Base-by-base conservation (phyloP, 2,888 invertebrate genomes). In the Epinotia brunnichana region DNA sequence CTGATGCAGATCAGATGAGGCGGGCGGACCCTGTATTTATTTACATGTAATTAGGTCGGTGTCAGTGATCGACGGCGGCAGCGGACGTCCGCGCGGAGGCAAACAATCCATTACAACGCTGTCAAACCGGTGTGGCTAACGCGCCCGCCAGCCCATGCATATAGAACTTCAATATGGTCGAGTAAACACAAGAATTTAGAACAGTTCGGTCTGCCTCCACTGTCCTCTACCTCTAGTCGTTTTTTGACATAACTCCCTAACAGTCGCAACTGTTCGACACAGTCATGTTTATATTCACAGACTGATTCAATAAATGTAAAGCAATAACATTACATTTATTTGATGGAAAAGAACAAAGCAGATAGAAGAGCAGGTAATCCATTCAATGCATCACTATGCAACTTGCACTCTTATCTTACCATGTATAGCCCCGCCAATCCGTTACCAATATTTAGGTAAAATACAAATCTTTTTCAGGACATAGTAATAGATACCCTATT, bases 371-470 rank as follows among this genome's bases (percentile, higher is more conserved):
- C 79, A 81, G 48, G 88, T 89, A 91, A 91, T 91, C 89, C 90
- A 88, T 90, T 90, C 90, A 88, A 90, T 90, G 88, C 87, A 90
- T 91, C 90, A 90, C 91, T 86, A 87, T 87, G 87, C 87, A 87
- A 83, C 83, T 83, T 81, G 79, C 78, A 83, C 85, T 85, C 87
- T 90, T 92, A 91, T 92, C 91, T 90, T 88, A 84, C 90, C 83
- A 81, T 84, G 86, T 87, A 87, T 88, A 89, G 87, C 87, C 86
- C 83, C 87, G 85, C 87, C 91, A 89, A 91, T 91, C 90, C 90
- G 91, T 91, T 91, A 90, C 91, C 88, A 85, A 92, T 92, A 92
- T 92, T 92, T 92, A 91, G 90, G 88, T 88, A 90, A 92, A 90
- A 90, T 90, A 89, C 89, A 87, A 89, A 89, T 87, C 86, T 86